Evolutionary conservation across 2,888 invertebrate species (phyloP), one percentile per base, ranked within the genome.

Genomic region (Acrocyrtus sp.): DNA sequence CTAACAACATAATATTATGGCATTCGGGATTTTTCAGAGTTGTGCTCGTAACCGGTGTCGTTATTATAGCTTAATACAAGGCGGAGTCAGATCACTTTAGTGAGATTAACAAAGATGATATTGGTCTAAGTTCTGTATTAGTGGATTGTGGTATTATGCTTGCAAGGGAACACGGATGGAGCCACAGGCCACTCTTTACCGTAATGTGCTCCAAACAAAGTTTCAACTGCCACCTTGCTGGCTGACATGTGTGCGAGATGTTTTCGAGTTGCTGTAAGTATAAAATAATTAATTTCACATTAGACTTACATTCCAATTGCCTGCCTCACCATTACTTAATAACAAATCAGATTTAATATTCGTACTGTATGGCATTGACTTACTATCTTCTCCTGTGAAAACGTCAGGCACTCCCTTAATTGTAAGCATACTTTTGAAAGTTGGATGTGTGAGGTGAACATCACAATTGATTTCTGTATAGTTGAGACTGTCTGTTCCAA

Each of bases 331-430:
- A 21, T 47, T 47, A 47, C n/a, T 8, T 47, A 17, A 47, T 8
- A 47, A 24, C n/a, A 48, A 45, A 65, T 43, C 1, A 24, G 15
- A 43, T 39, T 24, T 17, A 2, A 43, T 21, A 3, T 19, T 10
- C 3, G 5, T 61, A 21, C 3, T 39, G 34, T 1, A 21, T 21
- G 19, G 53, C 17, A 62, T 1, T 26, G 24, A 45, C 17, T 45
- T 54, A 3, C 26, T 53, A 70, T 63, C 62, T 51, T 70, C 63
- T 26, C 51, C 70, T 1, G 58, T 70, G 29, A 39, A 69, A 10
- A 34, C 48, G 3, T 24, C 12, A n/a, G 1, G n/a, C 17, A 57
- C 43, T 17, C 21, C 43, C 12, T 63, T 4, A 6, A 70, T 45
- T 0, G 22, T 39, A 2, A 70, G 39, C 0, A 43, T 22, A 19